These are phyloP conservation scores for Cephus rjabovi DNA, from an alignment of 2,888 invertebrate species.

Conservation along the genomic window DNA sequence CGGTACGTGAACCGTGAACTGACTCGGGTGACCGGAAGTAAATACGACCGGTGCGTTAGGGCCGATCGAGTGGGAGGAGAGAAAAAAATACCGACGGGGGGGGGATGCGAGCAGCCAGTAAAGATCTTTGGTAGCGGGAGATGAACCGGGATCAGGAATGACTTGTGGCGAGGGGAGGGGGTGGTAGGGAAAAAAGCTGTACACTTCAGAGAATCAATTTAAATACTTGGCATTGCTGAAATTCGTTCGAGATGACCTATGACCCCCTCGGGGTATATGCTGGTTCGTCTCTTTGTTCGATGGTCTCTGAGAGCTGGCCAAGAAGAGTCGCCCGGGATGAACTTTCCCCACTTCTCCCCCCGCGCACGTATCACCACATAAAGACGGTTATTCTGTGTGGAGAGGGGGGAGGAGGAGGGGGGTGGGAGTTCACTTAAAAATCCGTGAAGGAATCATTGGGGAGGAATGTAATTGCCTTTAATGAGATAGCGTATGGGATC, in stretches of 20 bases:
- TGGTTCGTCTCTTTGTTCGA: constrained; percentile 38
- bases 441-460: constrained; percentile 17
- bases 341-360: neutral
- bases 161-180: constrained; percentile 12
- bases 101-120: constrained; percentile 30
- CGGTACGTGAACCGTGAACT: neutral
- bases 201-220: constrained; percentile 52
- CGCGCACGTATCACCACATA: neutral
- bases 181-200: constrained; percentile 27
- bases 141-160: neutral
- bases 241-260: constrained; percentile 55
- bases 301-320: neutral
- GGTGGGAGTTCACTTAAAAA: neutral
- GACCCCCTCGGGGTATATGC: constrained; percentile 32
- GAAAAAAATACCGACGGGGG: neutral
- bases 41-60: neutral
- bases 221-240: constrained; percentile 57
- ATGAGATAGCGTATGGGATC: neutral
- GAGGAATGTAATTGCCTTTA: neutral
- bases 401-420: too few relatives aligned
- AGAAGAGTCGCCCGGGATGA: neutral
- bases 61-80: neutral
- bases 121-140: neutral
- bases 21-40: neutral
- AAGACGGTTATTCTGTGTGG: neutral